Conservation (phyloP, 2,888 invertebrate genomes). For the Empis livida region DNA sequence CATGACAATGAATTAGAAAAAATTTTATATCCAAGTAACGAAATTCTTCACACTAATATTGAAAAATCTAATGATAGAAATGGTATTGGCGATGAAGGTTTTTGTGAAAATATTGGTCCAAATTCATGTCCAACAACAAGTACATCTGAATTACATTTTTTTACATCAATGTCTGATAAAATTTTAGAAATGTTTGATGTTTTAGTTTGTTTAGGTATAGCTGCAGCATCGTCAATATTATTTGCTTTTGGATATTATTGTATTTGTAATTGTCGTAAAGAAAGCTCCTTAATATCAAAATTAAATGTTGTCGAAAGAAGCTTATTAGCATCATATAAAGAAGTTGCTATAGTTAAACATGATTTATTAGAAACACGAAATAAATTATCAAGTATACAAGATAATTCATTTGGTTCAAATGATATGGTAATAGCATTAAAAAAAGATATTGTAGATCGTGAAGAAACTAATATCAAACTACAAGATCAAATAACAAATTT, state of each 20-base stretch:
- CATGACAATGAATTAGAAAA: slow-evolving; percentile 18
- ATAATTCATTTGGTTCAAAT: slow-evolving; percentile 57
- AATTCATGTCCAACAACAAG: slow-evolving; percentile 15
- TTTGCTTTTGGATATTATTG: slow-evolving; percentile 67
- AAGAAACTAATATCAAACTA: slow-evolving; percentile 37
- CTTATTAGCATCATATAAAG: slow-evolving; percentile 45
- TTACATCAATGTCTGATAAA: slow-evolving; percentile 19
- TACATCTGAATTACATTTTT: slow-evolving; percentile 16
- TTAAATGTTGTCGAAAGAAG: slow-evolving; percentile 51
- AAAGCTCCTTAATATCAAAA: slow-evolving; percentile 53
- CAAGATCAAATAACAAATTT: slow-evolving; percentile 55
- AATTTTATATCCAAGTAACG: slow-evolving; percentile 19
- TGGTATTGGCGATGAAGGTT: slow-evolving; percentile 12
- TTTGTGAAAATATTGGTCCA: slow-evolving; percentile 20
- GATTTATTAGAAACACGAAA: slow-evolving; percentile 44
- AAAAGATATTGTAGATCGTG: slow-evolving; percentile 45
- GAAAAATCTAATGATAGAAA: not conserved
- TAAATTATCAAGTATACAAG: slow-evolving; percentile 51
- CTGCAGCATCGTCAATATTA: slow-evolving; percentile 57
- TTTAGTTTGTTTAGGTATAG: slow-evolving; percentile 47
- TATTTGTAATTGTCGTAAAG: slow-evolving; percentile 60
- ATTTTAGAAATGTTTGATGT: slow-evolving; percentile 36
- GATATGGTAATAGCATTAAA: slow-evolving; percentile 57
- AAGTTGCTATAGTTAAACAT: slow-evolving; percentile 52
- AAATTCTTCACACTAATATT: not conserved